These are phyloP conservation scores for Xiphophorus couchianus DNA, from an alignment of 2,113 vertebrate species.

Conservation along the genomic window DNA sequence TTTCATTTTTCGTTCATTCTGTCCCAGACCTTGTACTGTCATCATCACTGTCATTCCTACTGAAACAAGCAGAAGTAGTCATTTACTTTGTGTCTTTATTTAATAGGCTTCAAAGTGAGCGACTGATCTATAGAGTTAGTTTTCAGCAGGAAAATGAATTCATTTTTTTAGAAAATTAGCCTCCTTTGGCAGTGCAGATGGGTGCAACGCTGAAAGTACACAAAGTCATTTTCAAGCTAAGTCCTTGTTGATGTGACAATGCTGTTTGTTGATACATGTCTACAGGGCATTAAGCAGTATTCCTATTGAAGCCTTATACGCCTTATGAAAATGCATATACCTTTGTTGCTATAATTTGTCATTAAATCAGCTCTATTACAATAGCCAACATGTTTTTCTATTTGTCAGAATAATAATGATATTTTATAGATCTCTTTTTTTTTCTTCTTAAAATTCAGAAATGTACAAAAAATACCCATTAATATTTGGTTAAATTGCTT, in stretches of 20 bases:
- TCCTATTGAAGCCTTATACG: neutral
- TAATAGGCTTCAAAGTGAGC: slow-evolving; percentile 49
- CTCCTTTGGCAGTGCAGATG: slow-evolving; percentile 18
- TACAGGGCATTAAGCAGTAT: neutral
- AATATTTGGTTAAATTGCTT: no score
- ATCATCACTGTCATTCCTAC: slow-evolving; percentile 39
- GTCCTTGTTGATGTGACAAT: neutral
- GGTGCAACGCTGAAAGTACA: slow-evolving; percentile 18
- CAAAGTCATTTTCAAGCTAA: slow-evolving; percentile 14
- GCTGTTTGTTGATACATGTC: slow-evolving; percentile 12
- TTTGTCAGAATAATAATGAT: neutral
- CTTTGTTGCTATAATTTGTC: neutral
- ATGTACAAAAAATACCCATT: no score
- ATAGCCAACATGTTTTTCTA: no score
- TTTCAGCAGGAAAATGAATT: slow-evolving; percentile 52
- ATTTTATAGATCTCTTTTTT: no score
- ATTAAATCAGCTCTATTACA: neutral
- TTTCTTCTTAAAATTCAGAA: no score
- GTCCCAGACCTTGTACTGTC: slow-evolving; percentile 50
- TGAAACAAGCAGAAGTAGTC: slow-evolving; percentile 48
- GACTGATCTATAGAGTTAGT: slow-evolving; percentile 32
- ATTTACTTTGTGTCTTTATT: slow-evolving; percentile 62
- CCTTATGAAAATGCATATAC: neutral
- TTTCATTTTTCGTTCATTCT: slow-evolving; percentile 42
- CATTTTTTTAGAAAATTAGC: slow-evolving; percentile 51